A percentile compares a stretch with the other conserved stretches of the same genome.
These are phyloP conservation scores for Odontothrips loti DNA, from an alignment of 2,888 invertebrate genomes.

Conservation along the genomic window DNA sequence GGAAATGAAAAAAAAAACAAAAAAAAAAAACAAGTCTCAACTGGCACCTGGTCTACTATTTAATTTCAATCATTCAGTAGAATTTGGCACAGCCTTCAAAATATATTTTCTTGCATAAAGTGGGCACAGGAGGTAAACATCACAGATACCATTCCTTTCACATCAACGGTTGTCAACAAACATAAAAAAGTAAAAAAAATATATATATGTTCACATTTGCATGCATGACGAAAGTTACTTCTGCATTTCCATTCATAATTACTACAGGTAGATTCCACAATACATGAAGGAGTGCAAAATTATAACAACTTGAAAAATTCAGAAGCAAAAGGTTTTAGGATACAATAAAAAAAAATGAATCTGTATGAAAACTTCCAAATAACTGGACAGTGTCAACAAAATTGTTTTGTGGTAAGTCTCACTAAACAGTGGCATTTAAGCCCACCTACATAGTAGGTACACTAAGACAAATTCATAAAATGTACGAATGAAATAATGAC, in stretches of 20 bases:
- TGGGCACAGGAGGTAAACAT: constrained; percentile 26
- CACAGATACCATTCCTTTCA: constrained; percentile 24
- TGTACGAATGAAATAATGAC: constrained; percentile 13
- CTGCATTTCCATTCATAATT: background rate
- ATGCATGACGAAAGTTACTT: constrained; percentile 12
- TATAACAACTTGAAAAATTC: background rate
- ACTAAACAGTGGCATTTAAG: background rate
- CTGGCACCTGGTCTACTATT: constrained; percentile 19
- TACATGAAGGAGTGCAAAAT: constrained; percentile 6
- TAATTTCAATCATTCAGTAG: constrained; percentile 22
- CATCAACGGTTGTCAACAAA: constrained; percentile 23
- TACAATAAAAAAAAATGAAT: background rate
- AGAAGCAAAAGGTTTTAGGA: background rate
- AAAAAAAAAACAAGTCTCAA: background rate
- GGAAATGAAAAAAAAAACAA: background rate
- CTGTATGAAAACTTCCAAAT: background rate
- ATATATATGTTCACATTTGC: constrained; percentile 18
- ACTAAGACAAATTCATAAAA: background rate
- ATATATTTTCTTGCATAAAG: constrained; percentile 27
- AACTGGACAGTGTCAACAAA: background rate
- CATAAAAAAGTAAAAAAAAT: constrained; percentile 25
- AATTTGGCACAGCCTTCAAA: constrained; percentile 25
- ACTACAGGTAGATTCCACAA: background rate
- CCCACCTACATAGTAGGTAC: constrained; percentile 14
- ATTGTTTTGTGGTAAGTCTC: background rate